These are phyloP conservation scores for Steinernema khuongi DNA, from an alignment of 1,140 invertebrate genomes.

Conservation along the genomic window DNA sequence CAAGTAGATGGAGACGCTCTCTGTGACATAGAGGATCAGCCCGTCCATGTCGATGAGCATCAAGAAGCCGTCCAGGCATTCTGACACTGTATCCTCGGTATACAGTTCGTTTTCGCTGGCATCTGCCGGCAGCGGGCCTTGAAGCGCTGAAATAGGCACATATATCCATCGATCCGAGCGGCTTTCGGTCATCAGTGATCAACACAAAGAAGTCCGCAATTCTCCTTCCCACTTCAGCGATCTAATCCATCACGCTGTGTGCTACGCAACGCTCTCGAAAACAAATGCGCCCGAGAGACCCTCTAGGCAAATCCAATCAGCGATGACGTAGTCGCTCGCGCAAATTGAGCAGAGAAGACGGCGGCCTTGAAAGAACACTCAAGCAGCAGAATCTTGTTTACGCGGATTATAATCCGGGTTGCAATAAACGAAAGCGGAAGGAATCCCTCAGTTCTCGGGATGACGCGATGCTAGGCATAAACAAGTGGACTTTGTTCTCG, in stretches of 20 bases:
- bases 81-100: constrained; percentile 41
- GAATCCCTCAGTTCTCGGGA: too few species aligned
- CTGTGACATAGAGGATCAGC: constrained; percentile 60
- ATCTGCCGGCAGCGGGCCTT: constrained; percentile 31
- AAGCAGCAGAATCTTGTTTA: too few species aligned
- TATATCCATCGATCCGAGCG: too few species aligned
- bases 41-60: constrained; percentile 49
- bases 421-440: too few species aligned
- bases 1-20: constrained; percentile 60
- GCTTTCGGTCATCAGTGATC: too few species aligned
- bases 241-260: background rate
- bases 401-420: too few species aligned
- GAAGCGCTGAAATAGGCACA: constrained; percentile 41
- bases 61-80: constrained; percentile 53
- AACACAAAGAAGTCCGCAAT: too few species aligned
- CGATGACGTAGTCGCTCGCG: background rate
- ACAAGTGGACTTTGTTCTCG: too few species aligned
- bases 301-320: background rate
- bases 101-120: constrained; percentile 28
- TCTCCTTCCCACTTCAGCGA: background rate
- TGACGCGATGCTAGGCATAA: too few species aligned
- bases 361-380: background rate
- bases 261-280: background rate
- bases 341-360: background rate
- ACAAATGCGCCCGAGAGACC: background rate